Base-by-base conservation (phyloP, 2,888 invertebrate genomes). In the Nipponacmea schrenckii region DNA sequence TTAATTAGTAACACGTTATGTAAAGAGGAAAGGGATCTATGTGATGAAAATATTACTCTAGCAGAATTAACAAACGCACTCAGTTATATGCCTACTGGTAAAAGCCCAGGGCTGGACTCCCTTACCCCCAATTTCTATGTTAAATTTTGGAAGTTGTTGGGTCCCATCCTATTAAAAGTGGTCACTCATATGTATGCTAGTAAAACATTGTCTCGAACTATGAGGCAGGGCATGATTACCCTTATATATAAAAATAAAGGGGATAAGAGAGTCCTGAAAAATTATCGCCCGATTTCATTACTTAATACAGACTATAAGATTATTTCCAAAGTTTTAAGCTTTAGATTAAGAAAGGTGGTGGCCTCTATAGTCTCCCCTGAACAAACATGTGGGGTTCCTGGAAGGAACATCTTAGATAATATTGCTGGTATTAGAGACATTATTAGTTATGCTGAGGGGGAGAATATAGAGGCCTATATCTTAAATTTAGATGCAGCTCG, bases 401-500 rank as follows among this genome's bases (percentile, higher is more conserved):
- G 75, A 15, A 48, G 79, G 15, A 75, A 76, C 17, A 80, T 79
- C 44, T 74, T 76, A 64, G 80, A 81, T 31, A 80, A 78, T 68
- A 62, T 70, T 10, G 77, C 78, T 72, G 62, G 80, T 31, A 63
- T 77, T 3, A 46, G 78, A 27, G 73, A 77, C 70, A 71, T 77
- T 44, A 20, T 71, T 26, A 74, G 77, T 70, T 79, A 77, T 78
- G 63, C 69, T 17, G 70, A 79, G 15, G 75, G 75, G 62, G 75
- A 80, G 64, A 31, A 78, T 17, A 26, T 75, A 27, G 17, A 65
- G 46, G 70, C 74, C 45, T 70, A 69, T 64, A 76, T 80, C 64
- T 74, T 80, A 46, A 64, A 62, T 68, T 50, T 79, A 50, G 80
- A 81, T 66, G 79, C 79, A 69, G 79, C 78, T 65, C 80, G 79